Evolutionary conservation across 2,113 vertebrate species (phyloP), one percentile per base, ranked within the genome.

Genomic region (Oreochromis aureus): DNA sequence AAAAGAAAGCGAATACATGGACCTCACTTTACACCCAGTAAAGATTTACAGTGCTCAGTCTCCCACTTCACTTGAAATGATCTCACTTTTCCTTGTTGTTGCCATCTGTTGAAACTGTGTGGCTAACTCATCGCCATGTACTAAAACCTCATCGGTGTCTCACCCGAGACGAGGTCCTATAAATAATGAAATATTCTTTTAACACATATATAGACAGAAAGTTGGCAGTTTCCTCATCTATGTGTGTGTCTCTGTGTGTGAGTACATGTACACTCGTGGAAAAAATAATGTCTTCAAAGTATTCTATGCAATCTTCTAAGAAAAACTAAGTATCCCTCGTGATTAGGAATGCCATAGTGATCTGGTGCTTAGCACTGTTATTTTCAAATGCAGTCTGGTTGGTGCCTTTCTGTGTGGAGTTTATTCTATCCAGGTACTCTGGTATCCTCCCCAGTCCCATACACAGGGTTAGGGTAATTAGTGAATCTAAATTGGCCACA

Each of bases 261-360:
- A 36, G 59, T 36, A 66, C 4, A 36, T 3, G 61, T 66, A 0
- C 61, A 66, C 18, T 0, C 0, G 18, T 34, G 36, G 30, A 63
- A 69, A 22, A 71, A 44, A n/a, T 22, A 44, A 71, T 15, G 36
- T 24, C 36, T 71, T 44, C 63, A 44, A 22, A 71, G 63, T 41
- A 71, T 41, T 71, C 36, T 44, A 69, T 69, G 63, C 36, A 69
- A 41, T 41, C 63, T 41, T 69, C 19, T 69, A 39, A 66, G 63
- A 41, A 69, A 69, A 69, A 69, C 36, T 8, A 69, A 15, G 0
- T 9, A 69, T 6, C 19, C 63, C 63, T 22, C 11, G 24, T 69
- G n/a, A 69, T 69, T 41, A 12, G 32, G 32, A 32, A 66, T 0
- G 18, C 2, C 32, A 39, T n/a, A 7, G 32, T 39, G 32, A 36